These are phyloP conservation scores for Pinna nobilis DNA, from an alignment of 1,140 invertebrate species.

Conservation along the genomic window DNA sequence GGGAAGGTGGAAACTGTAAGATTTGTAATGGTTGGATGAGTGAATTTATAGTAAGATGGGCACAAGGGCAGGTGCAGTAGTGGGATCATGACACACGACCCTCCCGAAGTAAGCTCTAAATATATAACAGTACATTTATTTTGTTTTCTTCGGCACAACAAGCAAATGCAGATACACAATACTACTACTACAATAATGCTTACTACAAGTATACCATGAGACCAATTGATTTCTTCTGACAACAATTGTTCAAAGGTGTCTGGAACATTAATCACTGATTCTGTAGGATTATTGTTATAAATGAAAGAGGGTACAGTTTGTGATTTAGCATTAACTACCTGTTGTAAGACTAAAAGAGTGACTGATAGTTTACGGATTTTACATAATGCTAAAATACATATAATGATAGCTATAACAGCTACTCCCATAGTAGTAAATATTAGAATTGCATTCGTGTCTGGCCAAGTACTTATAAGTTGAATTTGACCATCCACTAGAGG, in stretches of 20 bases:
- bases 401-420: too few species aligned
- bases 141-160: not conserved
- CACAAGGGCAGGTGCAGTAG: conserved; percentile 23
- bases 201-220: not conserved
- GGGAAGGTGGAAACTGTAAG: too few species aligned
- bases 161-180: not conserved
- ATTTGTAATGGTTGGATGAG: too few species aligned
- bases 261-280: too few species aligned
- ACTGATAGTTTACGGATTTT: too few species aligned
- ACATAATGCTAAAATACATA: too few species aligned
- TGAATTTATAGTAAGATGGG: conserved; percentile 28
- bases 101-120: conserved; percentile 1
- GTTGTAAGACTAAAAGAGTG: too few species aligned
- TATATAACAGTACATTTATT: not conserved
- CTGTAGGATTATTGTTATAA: not conserved
- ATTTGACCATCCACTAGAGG: too few species aligned
- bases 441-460: too few species aligned
- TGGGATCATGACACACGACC: conserved; percentile 5
- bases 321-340: too few species aligned
- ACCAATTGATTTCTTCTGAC: not conserved
- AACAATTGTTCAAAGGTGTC: not conserved
- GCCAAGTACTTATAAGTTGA: too few species aligned
- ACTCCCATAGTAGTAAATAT: too few species aligned
- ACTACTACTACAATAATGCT: not conserved
- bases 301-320: conserved; percentile 21